phyloP scores from a whole-genome alignment of 2,888 invertebrate species.

The Phorcus lineatus region DNA sequence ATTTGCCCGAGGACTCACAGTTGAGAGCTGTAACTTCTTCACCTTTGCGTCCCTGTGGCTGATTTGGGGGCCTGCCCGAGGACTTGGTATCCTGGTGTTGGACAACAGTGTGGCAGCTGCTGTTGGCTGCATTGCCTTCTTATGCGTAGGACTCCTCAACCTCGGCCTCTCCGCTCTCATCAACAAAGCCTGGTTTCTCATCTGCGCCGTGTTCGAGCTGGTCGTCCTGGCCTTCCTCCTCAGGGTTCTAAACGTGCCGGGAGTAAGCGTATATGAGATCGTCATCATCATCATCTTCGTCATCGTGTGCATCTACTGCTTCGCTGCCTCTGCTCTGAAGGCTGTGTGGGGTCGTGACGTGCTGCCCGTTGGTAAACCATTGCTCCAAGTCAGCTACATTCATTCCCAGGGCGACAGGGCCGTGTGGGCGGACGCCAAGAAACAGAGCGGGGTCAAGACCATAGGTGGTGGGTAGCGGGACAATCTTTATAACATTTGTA shows the following conservation, averaged over 20 bases:
- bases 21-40: conserved; percentile 55
- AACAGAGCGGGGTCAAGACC: conserved; percentile 51
- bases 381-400: conserved; percentile 54
- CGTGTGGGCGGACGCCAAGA: conserved; percentile 51
- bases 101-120: conserved; percentile 42
- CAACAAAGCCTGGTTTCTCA: conserved; percentile 50
- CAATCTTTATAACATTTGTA: too few species aligned
- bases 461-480: conserved; percentile 50
- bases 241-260: conserved; percentile 36
- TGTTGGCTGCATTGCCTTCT: conserved; percentile 47
- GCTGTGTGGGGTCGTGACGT: conserved; percentile 46
- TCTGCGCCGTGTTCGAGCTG: conserved; percentile 46
- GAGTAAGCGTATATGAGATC: conserved; percentile 45
- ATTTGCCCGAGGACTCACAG: conserved; percentile 55
- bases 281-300: conserved; percentile 50
- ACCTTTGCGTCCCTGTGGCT: conserved; percentile 53
- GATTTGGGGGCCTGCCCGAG: conserved; percentile 54
- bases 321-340: conserved; percentile 44
- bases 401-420: conserved; percentile 47
- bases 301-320: conserved; percentile 52
- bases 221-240: conserved; percentile 48
- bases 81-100: conserved; percentile 36
- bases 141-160: conserved; percentile 48
- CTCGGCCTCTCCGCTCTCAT: conserved; percentile 49
- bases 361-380: conserved; percentile 51